Conservation (phyloP, 2,888 invertebrate genomes). For the Papilio demoleus region DNA sequence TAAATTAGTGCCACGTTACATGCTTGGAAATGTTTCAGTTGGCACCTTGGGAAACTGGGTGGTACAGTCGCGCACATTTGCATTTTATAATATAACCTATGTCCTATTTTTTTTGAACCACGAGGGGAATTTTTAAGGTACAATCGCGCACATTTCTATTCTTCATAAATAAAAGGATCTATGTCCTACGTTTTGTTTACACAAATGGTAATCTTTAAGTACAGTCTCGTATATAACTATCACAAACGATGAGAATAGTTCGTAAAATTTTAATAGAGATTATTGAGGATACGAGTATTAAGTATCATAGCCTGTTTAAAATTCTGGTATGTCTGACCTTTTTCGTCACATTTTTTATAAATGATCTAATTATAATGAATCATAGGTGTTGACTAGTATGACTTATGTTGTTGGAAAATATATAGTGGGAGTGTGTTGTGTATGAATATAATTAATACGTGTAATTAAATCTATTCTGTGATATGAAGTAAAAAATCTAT, state of each 20-base stretch:
- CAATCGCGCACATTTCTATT: not conserved
- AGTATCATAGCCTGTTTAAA: not conserved
- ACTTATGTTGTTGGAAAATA: not conserved
- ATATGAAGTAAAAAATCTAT: too few relatives aligned
- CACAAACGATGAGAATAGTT: not conserved
- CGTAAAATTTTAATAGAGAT: not conserved
- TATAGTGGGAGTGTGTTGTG: not conserved
- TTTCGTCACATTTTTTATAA: constrained; percentile 2
- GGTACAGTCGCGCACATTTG: constrained; percentile 6
- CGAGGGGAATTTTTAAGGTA: not conserved
- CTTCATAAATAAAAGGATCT: too few relatives aligned
- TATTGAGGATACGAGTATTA: not conserved
- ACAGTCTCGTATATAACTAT: too few relatives aligned
- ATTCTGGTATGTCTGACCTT: not conserved
- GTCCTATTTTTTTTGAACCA: not conserved
- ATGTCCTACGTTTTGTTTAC: too few relatives aligned
- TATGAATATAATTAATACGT: not conserved
- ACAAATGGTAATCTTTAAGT: too few relatives aligned
- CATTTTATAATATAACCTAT: not conserved
- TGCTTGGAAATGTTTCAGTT: constrained; percentile 35
- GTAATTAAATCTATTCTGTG: too few relatives aligned
- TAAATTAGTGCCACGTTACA: constrained; percentile 40
- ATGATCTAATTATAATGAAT: not conserved
- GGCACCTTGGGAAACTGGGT: constrained; percentile 32
- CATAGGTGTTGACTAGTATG: not conserved